These are phyloP conservation scores for Eulimnadia texana DNA, from an alignment of 1,140 invertebrate genomes.

Conservation along the genomic window DNA sequence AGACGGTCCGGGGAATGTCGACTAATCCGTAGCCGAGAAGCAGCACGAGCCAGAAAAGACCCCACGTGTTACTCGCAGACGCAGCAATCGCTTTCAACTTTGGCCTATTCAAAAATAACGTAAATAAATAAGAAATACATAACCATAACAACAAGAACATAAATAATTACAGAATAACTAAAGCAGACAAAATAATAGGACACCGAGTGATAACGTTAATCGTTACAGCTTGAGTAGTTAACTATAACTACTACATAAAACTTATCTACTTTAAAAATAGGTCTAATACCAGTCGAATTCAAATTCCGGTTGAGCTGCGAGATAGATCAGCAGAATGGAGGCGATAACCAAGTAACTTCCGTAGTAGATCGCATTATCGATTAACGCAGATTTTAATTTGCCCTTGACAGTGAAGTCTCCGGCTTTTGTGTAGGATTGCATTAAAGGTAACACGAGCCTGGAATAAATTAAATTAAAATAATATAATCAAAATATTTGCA, in stretches of 20 bases:
- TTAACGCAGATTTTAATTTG: slow-evolving; percentile 85
- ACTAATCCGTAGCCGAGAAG: slow-evolving; percentile 93
- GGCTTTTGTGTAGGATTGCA: slow-evolving; percentile 97
- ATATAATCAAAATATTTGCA: not conserved
- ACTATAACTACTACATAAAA: too few species aligned
- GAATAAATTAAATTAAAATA: slow-evolving; percentile 16
- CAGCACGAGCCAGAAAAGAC: slow-evolving; percentile 84
- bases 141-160: slow-evolving; percentile 12
- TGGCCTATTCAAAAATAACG: slow-evolving; percentile 36
- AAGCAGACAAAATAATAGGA: too few species aligned
- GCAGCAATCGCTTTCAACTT: slow-evolving; percentile 93
- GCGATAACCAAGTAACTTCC: slow-evolving; percentile 93
- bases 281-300: slow-evolving; percentile 61
- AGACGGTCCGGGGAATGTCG: slow-evolving; percentile 79
- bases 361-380: slow-evolving; percentile 97
- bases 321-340: slow-evolving; percentile 85
- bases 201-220: too few species aligned
- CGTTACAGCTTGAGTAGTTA: too few species aligned
- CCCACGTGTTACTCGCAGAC: slow-evolving; percentile 99
- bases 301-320: slow-evolving; percentile 76
- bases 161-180: slow-evolving; percentile 5
- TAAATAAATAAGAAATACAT: too few species aligned
- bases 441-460: slow-evolving; percentile 89
- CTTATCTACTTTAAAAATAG: not conserved
- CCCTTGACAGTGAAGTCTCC: slow-evolving; percentile 92